Evolutionary conservation across 2,888 invertebrate genomes (phyloP).

Genomic region (Argyresthia albistria): DNA sequence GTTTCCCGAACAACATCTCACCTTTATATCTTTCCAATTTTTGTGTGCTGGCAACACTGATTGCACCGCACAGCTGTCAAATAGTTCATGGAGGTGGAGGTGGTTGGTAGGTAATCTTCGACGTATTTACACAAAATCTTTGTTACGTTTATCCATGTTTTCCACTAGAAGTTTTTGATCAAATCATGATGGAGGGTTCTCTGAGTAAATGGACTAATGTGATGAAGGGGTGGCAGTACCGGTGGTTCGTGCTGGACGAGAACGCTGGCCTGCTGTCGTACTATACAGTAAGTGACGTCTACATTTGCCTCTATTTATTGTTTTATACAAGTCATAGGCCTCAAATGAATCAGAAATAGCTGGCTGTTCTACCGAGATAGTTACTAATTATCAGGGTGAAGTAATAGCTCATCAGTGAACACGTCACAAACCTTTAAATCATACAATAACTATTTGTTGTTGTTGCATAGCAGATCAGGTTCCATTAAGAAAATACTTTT

Average conservation of each 20-base stretch:
- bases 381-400: too few species aligned
- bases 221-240: constrained; percentile 99
- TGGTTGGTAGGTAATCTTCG: too few species aligned
- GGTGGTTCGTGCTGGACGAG: constrained; percentile 99
- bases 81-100: not conserved
- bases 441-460: too few species aligned
- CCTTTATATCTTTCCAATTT: too few species aligned
- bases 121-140: not conserved
- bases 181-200: constrained; percentile 89
- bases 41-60: constrained; percentile 5
- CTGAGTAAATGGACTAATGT: constrained; percentile 98
- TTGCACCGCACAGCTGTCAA: not conserved
- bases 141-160: not conserved
- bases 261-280: constrained; percentile 96
- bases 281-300: constrained; percentile 89
- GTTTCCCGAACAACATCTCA: too few species aligned
- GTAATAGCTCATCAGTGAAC: too few species aligned
- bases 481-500: not conserved
- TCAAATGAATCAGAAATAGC: too few species aligned
- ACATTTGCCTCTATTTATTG: too few species aligned
- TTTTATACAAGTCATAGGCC: too few species aligned
- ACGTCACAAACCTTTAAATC: too few species aligned
- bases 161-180: constrained; percentile 25
- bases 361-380: too few species aligned
- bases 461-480: not conserved